Percentiles rank a stretch among this genome's conserved stretches.
Evolutionary conservation across 2,113 vertebrate species (phyloP).

Genomic region (Bostrychus sinensis): DNA sequence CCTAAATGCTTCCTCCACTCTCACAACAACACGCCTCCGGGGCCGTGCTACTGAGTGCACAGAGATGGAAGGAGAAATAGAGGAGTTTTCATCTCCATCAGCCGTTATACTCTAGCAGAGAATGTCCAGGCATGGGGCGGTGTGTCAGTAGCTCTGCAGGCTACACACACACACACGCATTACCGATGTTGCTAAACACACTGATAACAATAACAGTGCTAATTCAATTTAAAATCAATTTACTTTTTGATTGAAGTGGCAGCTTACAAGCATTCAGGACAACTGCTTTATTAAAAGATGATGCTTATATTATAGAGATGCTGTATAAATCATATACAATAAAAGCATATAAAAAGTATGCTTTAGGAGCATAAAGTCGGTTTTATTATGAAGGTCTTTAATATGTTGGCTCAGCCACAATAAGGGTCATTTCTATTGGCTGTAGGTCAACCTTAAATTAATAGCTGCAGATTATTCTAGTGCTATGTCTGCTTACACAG

Average conservation of each 20-base stretch:
- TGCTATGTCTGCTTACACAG: too few species aligned
- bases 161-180: neutral
- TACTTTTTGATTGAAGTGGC: conserved; percentile 16
- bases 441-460: too few species aligned
- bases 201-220: conserved; percentile 5
- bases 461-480: too few species aligned
- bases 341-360: too few species aligned
- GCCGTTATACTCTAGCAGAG: neutral
- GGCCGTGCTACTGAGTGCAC: conserved; percentile 20
- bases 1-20: conserved; percentile 43
- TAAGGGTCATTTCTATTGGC: too few species aligned
- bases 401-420: too few species aligned
- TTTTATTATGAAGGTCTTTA: too few species aligned
- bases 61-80: conserved; percentile 1
- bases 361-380: too few species aligned
- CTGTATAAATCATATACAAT: too few species aligned
- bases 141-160: neutral
- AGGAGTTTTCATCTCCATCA: neutral
- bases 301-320: conserved; percentile 17
- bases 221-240: conserved; percentile 37
- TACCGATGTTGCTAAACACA: neutral
- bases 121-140: neutral
- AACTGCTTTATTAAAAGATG: conserved; percentile 16
- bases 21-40: conserved; percentile 22
- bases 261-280: conserved; percentile 19